These are phyloP conservation scores for Schrankia costaestrigalis DNA, from an alignment of 2,888 invertebrate species.

Conservation along the genomic window DNA sequence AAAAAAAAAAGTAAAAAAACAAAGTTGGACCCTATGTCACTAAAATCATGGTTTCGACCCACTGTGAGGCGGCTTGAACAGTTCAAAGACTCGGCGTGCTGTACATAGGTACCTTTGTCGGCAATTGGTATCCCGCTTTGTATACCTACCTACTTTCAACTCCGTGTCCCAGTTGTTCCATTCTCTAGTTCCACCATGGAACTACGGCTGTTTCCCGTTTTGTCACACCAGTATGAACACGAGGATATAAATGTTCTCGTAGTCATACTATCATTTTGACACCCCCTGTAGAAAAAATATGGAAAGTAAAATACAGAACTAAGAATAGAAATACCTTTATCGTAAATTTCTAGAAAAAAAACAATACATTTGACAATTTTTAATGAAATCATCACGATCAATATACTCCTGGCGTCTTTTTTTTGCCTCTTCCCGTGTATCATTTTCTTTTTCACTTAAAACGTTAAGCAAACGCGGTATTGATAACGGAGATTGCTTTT, in stretches of 20 bases:
- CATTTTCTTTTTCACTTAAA: neutral
- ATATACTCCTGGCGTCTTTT: neutral
- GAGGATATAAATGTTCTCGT: neutral
- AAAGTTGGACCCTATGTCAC: no score
- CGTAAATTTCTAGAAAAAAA: neutral
- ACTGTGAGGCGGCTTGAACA: no score
- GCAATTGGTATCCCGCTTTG: no score
- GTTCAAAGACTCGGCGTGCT: no score
- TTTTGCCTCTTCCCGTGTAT: neutral
- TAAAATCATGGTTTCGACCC: no score
- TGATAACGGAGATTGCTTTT: neutral
- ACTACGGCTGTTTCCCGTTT: no score
- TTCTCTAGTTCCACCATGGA: no score
- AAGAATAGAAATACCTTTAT: slow-evolving; percentile 4
- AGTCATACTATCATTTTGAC: slow-evolving; percentile 1
- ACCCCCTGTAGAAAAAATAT: slow-evolving; percentile 6
- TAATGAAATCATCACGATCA: neutral
- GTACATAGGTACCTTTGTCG: no score
- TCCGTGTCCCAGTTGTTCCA: no score
- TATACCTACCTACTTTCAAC: no score
- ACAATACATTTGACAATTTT: slow-evolving; percentile 1
- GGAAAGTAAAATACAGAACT: slow-evolving; percentile 6
- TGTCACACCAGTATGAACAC: neutral
- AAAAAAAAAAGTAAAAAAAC: no score
- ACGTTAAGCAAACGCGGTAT: neutral